Conservation (phyloP, 2,888 invertebrate genomes). For the Prenolepis imparis region DNA sequence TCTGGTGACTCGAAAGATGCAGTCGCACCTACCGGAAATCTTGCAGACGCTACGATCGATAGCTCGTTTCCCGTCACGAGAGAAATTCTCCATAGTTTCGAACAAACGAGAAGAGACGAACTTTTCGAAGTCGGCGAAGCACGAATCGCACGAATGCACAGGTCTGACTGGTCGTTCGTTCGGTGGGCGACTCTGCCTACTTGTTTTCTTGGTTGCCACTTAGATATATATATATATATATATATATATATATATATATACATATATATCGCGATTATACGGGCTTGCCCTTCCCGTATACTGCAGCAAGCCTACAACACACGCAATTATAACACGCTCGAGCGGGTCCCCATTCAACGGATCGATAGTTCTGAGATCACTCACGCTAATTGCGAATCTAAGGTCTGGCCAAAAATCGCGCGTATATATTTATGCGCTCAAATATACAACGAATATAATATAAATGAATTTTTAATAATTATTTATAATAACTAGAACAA, state of each 20-base stretch:
- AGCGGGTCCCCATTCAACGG: slow-evolving; percentile 29
- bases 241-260: too few species aligned
- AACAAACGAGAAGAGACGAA: not conserved
- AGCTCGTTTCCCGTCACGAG: slow-evolving; percentile 4
- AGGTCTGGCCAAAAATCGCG: not conserved
- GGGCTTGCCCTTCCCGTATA: slow-evolving; percentile 57
- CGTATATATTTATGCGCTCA: not conserved
- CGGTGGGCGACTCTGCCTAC: slow-evolving; percentile 54
- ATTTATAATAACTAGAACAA: too few species aligned
- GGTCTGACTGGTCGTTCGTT: slow-evolving; percentile 51
- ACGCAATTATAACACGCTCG: slow-evolving; percentile 62
- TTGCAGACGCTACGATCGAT: slow-evolving; percentile 22
- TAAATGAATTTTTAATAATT: not conserved
- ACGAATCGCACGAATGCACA: slow-evolving; percentile 56
- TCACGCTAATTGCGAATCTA: slow-evolving; percentile 8
- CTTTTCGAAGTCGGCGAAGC: not conserved
- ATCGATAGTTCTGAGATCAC: slow-evolving; percentile 54
- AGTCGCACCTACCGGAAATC: slow-evolving; percentile 24
- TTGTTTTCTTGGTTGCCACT: slow-evolving; percentile 67
- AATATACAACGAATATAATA: not conserved
- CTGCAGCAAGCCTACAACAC: slow-evolving; percentile 55
- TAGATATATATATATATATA: slow-evolving; percentile 9
- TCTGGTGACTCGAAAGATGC: not conserved
- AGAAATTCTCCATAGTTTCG: not conserved
- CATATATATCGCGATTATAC: slow-evolving; percentile 48